Conservation (phyloP, 2,888 invertebrate species). For the Dusona sp. region DNA sequence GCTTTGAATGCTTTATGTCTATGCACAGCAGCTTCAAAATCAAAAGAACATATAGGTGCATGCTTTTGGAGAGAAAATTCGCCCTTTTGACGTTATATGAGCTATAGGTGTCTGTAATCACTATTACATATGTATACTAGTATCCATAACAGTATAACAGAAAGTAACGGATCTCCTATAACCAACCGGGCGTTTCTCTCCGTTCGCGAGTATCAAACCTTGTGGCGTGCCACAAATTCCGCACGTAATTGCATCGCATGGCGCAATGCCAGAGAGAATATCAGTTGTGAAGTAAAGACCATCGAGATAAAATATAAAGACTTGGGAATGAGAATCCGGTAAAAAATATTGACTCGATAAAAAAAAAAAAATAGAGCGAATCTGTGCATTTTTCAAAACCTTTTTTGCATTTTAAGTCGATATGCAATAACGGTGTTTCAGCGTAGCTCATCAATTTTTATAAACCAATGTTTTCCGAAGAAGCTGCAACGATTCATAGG, state of each 20-base stretch:
- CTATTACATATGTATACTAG: not conserved
- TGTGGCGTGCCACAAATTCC: conserved; percentile 81
- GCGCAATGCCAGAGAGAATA: conserved; percentile 74
- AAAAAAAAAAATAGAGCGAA: conserved; percentile 38
- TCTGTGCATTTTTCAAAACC: not conserved
- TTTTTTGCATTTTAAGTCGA: not conserved
- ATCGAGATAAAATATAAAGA: conserved; percentile 43
- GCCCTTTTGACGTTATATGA: not conserved
- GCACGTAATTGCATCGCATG: conserved; percentile 82
- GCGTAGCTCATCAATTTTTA: not conserved
- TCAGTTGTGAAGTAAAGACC: conserved; percentile 32
- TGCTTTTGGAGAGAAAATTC: conserved; percentile 10
- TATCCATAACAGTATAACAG: conserved; percentile 18
- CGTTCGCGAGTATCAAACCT: conserved; percentile 77
- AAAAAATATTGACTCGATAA: conserved; percentile 14
- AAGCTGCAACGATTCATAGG: not conserved
- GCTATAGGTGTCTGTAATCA: not conserved
- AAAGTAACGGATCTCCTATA: conserved; percentile 48
- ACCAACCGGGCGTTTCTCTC: conserved; percentile 68
- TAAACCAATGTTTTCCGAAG: not conserved
- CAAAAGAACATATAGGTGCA: conserved; percentile 1
- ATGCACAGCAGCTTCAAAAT: not conserved
- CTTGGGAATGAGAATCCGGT: conserved; percentile 37
- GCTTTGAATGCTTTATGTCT: conserved; percentile 7
- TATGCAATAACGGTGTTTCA: not conserved